Conservation (phyloP, 92 coral and sea anemone species). For the Actinernus sp. region DNA sequence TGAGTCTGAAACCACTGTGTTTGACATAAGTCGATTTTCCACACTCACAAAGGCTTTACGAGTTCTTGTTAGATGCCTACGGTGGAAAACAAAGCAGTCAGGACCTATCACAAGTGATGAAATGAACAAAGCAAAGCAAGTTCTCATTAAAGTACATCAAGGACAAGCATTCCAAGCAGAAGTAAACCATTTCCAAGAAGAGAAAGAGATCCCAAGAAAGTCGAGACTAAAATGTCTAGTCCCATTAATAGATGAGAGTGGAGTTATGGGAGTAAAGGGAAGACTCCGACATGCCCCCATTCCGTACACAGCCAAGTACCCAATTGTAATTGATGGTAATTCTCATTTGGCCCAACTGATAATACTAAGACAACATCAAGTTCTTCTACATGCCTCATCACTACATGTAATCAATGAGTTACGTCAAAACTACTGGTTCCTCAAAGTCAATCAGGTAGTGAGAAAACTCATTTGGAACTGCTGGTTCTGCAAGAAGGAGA, state of each 20-base stretch:
- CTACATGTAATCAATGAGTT: conserved; percentile 52
- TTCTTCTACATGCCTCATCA: conserved; percentile 31
- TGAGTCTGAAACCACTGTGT: neutral
- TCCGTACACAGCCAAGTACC: conserved; percentile 45
- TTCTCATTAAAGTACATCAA: conserved; percentile 18
- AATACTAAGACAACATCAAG: conserved; percentile 28
- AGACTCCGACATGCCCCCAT: conserved; percentile 50
- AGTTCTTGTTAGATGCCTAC: conserved; percentile 2
- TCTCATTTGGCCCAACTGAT: conserved; percentile 36
- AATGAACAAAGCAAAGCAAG: neutral
- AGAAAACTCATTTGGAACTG: conserved; percentile 16
- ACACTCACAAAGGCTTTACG: conserved; percentile 12
- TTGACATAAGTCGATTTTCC: neutral
- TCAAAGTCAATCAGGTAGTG: conserved; percentile 27
- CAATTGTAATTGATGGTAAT: conserved; percentile 37
- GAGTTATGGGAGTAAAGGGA: conserved; percentile 53
- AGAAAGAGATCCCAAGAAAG: conserved; percentile 13
- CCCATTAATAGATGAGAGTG: conserved; percentile 45
- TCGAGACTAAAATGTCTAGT: conserved; percentile 17
- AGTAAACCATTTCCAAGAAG: conserved; percentile 5
- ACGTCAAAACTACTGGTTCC: conserved; percentile 59
- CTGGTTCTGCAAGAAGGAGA: conserved; percentile 37
- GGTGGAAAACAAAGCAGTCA: conserved; percentile 5
- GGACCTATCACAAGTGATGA: conserved; percentile 3
- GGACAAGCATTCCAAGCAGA: conserved; percentile 14